phyloP scores from a whole-genome alignment of 2,113 vertebrate genomes.

The Poicephalus gulielmi region DNA sequence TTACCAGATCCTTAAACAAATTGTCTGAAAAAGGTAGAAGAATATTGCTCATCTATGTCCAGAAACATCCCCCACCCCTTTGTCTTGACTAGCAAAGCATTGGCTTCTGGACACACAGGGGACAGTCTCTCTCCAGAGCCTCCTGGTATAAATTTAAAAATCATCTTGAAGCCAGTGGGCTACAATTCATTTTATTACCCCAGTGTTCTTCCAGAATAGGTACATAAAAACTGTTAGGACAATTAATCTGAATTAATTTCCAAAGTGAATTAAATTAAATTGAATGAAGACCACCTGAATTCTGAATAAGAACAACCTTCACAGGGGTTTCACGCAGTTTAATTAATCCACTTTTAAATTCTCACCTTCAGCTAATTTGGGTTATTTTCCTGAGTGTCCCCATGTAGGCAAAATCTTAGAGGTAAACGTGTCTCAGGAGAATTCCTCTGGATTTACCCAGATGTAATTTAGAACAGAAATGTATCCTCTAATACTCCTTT shows the following conservation, averaged over 20 bases:
- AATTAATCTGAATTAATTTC: slow-evolving; percentile 68
- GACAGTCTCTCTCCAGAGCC: not conserved
- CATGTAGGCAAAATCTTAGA: slow-evolving; percentile 25
- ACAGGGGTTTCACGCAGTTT: slow-evolving; percentile 44
- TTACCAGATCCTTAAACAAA: not conserved
- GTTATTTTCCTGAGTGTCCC: slow-evolving; percentile 62
- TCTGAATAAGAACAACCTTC: slow-evolving; percentile 65
- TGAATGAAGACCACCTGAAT: slow-evolving; percentile 66
- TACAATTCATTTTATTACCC: slow-evolving; percentile 43
- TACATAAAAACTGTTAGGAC: slow-evolving; percentile 52
- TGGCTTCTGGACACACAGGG: not conserved
- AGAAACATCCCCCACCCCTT: not conserved
- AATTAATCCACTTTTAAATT: slow-evolving; percentile 67
- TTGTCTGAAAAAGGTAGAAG: fast-evolving
- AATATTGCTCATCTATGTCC: not conserved
- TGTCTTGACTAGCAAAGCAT: not conserved
- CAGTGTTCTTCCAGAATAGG: slow-evolving; percentile 33
- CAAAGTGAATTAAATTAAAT: slow-evolving; percentile 65
- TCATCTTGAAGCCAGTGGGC: slow-evolving; percentile 29
- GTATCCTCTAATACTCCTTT: slow-evolving; percentile 56
- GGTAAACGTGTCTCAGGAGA: slow-evolving; percentile 20
- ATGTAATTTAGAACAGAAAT: slow-evolving; percentile 59
- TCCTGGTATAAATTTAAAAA: slow-evolving; percentile 25
- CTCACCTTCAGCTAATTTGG: slow-evolving; percentile 63
- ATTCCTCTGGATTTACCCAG: slow-evolving; percentile 51